These are phyloP conservation scores for Karalla daura DNA, from an alignment of 2,797 vertebrate species.

Conservation along the genomic window DNA sequence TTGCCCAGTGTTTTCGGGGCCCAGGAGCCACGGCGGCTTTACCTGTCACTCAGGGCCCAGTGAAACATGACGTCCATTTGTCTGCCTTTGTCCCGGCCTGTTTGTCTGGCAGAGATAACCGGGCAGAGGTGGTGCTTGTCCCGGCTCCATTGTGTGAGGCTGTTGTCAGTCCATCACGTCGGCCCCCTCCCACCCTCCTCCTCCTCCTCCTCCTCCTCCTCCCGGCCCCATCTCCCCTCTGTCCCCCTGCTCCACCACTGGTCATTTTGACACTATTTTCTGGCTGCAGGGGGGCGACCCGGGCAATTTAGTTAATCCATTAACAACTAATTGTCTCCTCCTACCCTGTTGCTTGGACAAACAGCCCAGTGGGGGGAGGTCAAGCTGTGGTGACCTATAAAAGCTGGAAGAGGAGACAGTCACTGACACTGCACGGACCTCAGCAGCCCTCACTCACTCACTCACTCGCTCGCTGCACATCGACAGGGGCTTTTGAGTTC, in stretches of 20 bases:
- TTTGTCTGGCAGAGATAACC: conserved; percentile 76
- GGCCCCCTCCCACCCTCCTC: conserved; percentile 43
- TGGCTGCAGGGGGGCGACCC: conserved; percentile 73
- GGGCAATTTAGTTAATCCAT: conserved; percentile 84
- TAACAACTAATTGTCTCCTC: conserved; percentile 88
- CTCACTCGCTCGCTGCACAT: conserved; percentile 15
- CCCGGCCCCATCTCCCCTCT: conserved; percentile 34
- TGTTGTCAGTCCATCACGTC: conserved; percentile 70
- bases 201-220: conserved; percentile 39
- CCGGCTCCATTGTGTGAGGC: conserved; percentile 71
- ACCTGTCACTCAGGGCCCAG: conserved; percentile 65
- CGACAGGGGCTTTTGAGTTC: conserved; percentile 3
- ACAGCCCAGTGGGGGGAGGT: conserved; percentile 65
- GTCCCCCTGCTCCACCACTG: conserved; percentile 62
- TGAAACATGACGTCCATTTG: conserved; percentile 67
- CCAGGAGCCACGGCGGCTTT: conserved; percentile 45
- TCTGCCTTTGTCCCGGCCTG: conserved; percentile 71
- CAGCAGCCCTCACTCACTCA: conserved; percentile 9
- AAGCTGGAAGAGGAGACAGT: conserved; percentile 54
- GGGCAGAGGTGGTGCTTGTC: conserved; percentile 66
- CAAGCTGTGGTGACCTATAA: conserved; percentile 71
- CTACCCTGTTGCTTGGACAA: conserved; percentile 79
- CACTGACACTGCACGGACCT: conserved; percentile 39
- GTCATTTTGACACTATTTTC: conserved; percentile 75
- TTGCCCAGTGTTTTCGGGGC: conserved; percentile 66